These are phyloP conservation scores for Ophion obscuratus DNA, from an alignment of 2,888 invertebrate species.

Conservation along the genomic window DNA sequence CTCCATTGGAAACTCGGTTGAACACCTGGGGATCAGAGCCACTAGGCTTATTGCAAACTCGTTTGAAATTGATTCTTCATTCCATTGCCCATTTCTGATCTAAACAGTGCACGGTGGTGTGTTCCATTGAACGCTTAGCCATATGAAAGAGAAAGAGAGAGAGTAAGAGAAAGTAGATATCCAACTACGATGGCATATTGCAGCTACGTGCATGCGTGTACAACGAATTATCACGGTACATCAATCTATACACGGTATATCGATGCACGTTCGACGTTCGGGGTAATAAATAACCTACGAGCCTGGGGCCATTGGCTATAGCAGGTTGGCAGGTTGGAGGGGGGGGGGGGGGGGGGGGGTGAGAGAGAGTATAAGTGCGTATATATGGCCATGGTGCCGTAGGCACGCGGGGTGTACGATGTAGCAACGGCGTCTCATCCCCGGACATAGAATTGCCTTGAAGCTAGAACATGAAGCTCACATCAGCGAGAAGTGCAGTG, in stretches of 20 bases:
- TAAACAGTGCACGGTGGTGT: background rate
- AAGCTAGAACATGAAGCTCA: slow-evolving; percentile 33
- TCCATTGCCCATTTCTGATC: background rate
- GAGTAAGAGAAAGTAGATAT: slow-evolving; percentile 8
- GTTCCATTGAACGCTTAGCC: background rate
- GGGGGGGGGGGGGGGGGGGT: slow-evolving; percentile 19
- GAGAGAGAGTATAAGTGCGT: slow-evolving; percentile 34
- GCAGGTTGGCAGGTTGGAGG: background rate
- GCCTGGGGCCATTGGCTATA: slow-evolving; percentile 36
- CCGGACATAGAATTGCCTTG: slow-evolving; percentile 50
- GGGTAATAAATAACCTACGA: slow-evolving; percentile 74
- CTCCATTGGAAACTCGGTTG: too few relatives aligned
- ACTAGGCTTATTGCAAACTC: background rate
- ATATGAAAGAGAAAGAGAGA: slow-evolving; percentile 5
- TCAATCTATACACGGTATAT: slow-evolving; percentile 68
- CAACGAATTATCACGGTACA: slow-evolving; percentile 76
- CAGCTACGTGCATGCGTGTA: slow-evolving; percentile 57
- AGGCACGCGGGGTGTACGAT: slow-evolving; percentile 47
- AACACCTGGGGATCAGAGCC: too few relatives aligned
- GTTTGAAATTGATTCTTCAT: slow-evolving; percentile 3
- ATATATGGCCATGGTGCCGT: slow-evolving; percentile 27
- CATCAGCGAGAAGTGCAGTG: slow-evolving; percentile 37
- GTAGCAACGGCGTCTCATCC: slow-evolving; percentile 32
- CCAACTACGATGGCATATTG: slow-evolving; percentile 71
- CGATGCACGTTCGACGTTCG: slow-evolving; percentile 59